phyloP scores from a whole-genome alignment of 2,113 vertebrate species.

The Phylloscopus trochilus region DNA sequence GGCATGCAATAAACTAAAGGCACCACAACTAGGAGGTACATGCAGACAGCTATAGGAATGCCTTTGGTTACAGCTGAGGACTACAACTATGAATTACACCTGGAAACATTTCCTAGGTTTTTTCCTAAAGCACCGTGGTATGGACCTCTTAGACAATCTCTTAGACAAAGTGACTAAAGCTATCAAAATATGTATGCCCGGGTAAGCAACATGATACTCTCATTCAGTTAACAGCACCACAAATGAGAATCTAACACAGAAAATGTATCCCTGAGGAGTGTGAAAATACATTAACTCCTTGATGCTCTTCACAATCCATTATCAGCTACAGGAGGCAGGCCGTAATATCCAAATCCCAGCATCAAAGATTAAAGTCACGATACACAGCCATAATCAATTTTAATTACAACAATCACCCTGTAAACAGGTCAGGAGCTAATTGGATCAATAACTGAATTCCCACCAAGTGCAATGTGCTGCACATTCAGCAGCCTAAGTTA shows the following conservation, averaged over 20 bases:
- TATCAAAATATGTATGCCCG: background rate
- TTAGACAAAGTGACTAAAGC: background rate
- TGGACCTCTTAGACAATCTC: rapidly evolving
- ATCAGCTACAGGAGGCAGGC: background rate
- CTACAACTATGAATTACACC: background rate
- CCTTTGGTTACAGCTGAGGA: background rate
- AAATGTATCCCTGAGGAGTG: background rate
- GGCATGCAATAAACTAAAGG: background rate
- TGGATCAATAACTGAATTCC: conserved; percentile 27
- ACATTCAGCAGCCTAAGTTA: background rate
- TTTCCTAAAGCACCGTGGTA: background rate
- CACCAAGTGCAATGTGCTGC: background rate
- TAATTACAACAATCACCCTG: background rate
- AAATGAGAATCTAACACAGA: background rate
- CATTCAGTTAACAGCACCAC: background rate
- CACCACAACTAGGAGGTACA: background rate
- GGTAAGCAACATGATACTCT: background rate
- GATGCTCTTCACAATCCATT: background rate
- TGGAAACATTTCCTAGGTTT: background rate
- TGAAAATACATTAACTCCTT: background rate
- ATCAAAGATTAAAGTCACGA: background rate
- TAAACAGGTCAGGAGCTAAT: background rate
- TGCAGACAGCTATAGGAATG: background rate
- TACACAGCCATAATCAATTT: background rate
- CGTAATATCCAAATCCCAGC: background rate